Conservation (phyloP, 2,888 invertebrate species). For the Syrista parreyssii region DNA sequence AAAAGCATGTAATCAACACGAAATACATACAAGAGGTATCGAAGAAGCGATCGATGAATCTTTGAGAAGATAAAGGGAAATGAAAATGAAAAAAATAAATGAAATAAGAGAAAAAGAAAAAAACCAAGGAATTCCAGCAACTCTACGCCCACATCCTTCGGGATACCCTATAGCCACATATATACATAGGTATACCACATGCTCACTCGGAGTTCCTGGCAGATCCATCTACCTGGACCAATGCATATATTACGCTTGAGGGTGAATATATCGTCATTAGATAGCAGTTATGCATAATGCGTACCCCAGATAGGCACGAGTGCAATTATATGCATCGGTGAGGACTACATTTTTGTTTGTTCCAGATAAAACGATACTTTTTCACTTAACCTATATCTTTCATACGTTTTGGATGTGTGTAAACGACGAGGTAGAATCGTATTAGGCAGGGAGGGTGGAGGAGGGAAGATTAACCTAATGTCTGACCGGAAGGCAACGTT, state of each 20-base stretch:
- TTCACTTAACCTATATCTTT: background rate
- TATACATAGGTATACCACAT: background rate
- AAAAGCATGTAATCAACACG: background rate
- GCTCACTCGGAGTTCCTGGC: background rate
- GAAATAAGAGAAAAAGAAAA: background rate
- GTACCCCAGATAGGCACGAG: background rate
- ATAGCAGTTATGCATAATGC: background rate
- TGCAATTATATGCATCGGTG: background rate
- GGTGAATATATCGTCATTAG: background rate
- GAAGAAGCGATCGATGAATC: background rate
- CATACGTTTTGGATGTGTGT: background rate
- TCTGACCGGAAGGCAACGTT: background rate
- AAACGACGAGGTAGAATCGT: background rate
- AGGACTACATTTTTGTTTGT: background rate
- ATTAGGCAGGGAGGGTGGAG: background rate
- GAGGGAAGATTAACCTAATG: background rate
- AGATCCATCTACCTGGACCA: background rate
- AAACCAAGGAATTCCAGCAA: background rate
- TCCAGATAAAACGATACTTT: background rate
- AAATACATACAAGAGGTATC: background rate
- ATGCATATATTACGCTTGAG: background rate
- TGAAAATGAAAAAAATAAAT: background rate
- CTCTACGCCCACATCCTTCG: no score
- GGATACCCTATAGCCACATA: background rate
- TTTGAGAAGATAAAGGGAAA: background rate